Percentiles rank a stretch among this genome's conserved stretches.
phyloP scores from a whole-genome alignment of 1,140 invertebrate species.

The Habropoda laboriosa region DNA sequence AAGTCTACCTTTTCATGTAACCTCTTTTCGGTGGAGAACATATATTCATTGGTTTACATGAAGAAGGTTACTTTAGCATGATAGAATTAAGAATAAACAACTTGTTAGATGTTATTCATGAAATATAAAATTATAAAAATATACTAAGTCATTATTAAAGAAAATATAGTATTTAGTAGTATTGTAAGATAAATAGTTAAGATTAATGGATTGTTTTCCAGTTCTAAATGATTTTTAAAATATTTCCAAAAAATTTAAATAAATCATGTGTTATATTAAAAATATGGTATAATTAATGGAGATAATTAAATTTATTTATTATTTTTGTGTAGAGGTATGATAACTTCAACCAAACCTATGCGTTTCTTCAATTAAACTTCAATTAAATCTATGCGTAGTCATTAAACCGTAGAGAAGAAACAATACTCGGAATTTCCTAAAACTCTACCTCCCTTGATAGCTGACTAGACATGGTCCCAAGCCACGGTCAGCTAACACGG shows the following conservation, averaged over 20 bases:
- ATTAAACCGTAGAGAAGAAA: no score
- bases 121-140: background rate
- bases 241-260: no score
- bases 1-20: conserved; percentile 28
- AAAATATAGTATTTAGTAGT: background rate
- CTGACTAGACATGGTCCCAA: no score
- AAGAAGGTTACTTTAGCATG: background rate
- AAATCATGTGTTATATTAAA: no score
- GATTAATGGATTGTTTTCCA: no score
- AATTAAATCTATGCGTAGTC: conserved; percentile 32
- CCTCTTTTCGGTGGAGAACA: background rate
- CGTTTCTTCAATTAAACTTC: no score
- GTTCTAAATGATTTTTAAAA: no score
- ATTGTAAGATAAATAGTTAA: background rate
- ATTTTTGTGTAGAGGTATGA: background rate
- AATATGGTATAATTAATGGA: background rate
- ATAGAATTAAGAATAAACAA: conserved; percentile 1
- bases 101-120: conserved; percentile 5
- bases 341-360: conserved; percentile 25
- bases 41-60: conserved; percentile 17
- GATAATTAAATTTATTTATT: background rate
- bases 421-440: no score
- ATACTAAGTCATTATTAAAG: background rate
- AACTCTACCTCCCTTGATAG: no score
- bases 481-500: no score